Evolutionary conservation across 1,140 invertebrate species (phyloP).

Genomic region (Camponotus vicinus): DNA sequence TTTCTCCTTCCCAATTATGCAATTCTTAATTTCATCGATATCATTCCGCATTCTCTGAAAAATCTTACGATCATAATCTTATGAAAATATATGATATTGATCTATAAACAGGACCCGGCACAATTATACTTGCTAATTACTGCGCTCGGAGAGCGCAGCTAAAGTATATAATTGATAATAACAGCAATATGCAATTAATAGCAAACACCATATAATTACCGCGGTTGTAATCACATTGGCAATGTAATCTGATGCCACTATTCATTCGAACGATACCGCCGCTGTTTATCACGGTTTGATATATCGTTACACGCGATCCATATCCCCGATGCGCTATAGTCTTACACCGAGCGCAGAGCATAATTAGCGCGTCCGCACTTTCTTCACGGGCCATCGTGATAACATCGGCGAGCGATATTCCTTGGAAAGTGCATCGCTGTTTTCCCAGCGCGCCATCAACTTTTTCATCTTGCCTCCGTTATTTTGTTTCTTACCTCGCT

Average conservation of each 20-base stretch:
- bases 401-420: conserved; percentile 46
- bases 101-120: not conserved
- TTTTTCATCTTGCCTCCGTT: conserved; percentile 39
- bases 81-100: conserved; percentile 5
- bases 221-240: conserved; percentile 57
- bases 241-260: conserved; percentile 56
- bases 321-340: conserved; percentile 14
- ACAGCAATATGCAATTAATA: conserved; percentile 60
- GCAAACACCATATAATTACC: conserved; percentile 45
- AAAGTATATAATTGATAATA: conserved; percentile 52
- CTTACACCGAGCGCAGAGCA: conserved; percentile 3
- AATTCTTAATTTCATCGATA: not conserved
- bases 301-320: conserved; percentile 24
- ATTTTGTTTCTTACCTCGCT: conserved; percentile 48
- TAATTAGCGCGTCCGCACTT: conserved; percentile 55
- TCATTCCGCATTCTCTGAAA: not conserved
- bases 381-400: conserved; percentile 41
- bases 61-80: not conserved
- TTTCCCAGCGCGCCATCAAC: conserved; percentile 52
- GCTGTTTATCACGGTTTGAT: conserved; percentile 45
- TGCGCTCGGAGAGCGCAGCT: conserved; percentile 9
- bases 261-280: conserved; percentile 33
- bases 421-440: conserved; percentile 44
- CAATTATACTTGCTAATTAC: conserved; percentile 53
- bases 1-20: not conserved